Evolutionary conservation across 2,797 vertebrate genomes (phyloP).

Genomic region (Poeciliopsis gracilis): DNA sequence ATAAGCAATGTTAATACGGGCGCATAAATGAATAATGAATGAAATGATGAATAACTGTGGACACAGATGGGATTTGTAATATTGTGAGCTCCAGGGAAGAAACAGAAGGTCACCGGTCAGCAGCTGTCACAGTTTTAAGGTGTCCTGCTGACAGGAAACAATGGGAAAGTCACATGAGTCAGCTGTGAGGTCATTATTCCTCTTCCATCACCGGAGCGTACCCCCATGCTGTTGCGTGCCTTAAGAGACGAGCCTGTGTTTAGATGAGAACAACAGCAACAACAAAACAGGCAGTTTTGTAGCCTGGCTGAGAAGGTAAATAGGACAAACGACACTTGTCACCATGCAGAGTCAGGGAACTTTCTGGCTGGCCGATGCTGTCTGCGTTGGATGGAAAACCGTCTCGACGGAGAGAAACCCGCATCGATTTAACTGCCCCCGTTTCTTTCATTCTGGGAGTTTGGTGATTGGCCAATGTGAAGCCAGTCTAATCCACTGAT

Average conservation of each 20-base stretch:
- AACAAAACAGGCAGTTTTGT: neutral
- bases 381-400: neutral
- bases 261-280: neutral
- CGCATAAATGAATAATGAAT: slow-evolving; percentile 42
- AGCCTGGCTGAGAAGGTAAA: neutral
- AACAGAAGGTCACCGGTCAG: slow-evolving; percentile 10
- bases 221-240: neutral
- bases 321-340: neutral
- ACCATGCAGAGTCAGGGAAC: neutral
- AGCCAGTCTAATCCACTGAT: no score
- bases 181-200: neutral
- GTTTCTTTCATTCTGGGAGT: no score
- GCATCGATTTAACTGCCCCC: no score
- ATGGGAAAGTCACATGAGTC: neutral
- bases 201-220: neutral
- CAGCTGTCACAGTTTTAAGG: neutral
- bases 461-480: no score
- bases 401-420: neutral
- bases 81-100: slow-evolving; percentile 8
- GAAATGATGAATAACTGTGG: slow-evolving; percentile 3
- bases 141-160: slow-evolving; percentile 22
- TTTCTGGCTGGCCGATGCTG: neutral
- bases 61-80: slow-evolving; percentile 46
- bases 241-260: neutral
- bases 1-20: slow-evolving; percentile 16